Percentiles rank a stretch among this genome's conserved stretches.
Evolutionary conservation across 2,113 vertebrate species (phyloP).

Genomic region (Zonotrichia leucophrys): DNA sequence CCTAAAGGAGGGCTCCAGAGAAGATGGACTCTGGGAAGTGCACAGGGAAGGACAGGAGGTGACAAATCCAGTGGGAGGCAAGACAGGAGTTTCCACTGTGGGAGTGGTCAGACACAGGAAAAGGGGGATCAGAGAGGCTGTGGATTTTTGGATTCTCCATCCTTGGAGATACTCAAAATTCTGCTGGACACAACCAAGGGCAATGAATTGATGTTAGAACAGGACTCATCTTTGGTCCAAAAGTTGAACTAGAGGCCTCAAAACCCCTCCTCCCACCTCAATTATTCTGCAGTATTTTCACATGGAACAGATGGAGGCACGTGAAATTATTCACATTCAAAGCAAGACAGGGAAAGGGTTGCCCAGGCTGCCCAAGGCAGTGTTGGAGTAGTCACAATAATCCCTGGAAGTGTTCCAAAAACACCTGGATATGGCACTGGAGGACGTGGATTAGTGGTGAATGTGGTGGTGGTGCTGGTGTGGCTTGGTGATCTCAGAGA

Average conservation of each 20-base stretch:
- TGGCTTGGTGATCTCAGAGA: not conserved
- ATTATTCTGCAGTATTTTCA: not conserved
- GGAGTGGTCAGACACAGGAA: not conserved
- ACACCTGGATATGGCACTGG: rapidly evolving
- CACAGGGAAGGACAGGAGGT: not conserved
- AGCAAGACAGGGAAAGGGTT: not conserved
- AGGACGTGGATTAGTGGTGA: not conserved
- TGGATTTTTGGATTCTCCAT: not conserved
- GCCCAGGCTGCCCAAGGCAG: not conserved
- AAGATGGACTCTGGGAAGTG: not conserved
- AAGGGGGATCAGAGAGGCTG: not conserved
- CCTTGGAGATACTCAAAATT: not conserved
- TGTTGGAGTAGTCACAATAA: not conserved
- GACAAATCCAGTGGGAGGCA: not conserved
- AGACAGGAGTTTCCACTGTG: not conserved
- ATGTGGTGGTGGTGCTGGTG: not conserved
- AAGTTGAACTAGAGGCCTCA: not conserved
- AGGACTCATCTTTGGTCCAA: not conserved
- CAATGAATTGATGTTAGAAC: not conserved
- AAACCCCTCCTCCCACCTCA: not conserved
- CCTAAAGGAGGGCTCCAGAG: not conserved
- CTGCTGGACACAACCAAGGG: not conserved
- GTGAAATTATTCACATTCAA: not conserved
- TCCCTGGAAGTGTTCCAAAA: not conserved
- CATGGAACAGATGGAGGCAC: not conserved